Evolutionary conservation across 2,113 vertebrate genomes (phyloP), one percentile per base, ranked within the genome.

Genomic region (Sinocyclocheilus anophthalmus): DNA sequence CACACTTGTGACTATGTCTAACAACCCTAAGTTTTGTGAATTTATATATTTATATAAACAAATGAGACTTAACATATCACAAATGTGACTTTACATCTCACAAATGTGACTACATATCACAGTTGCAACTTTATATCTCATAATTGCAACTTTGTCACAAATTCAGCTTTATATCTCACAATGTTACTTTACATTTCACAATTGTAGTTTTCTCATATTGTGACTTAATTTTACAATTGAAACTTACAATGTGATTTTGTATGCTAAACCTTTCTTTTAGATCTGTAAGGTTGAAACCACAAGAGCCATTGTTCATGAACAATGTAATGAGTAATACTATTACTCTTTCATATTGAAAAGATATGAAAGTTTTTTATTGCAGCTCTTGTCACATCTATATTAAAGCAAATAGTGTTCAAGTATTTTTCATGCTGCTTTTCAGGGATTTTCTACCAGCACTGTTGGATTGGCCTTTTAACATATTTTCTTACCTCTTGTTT

Each of bases 341-440:
- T 87, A 83, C 30, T 63, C 48, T 50, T 72, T 73, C 76, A 37
- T 84, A 65, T 73, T 84, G 73, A 42, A 42, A 42, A 42, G 59
- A 70, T 88, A 42, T 76, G 82, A 24, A 50, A 84, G 83, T 82
- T 59, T 59, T 79, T 63, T 76, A 81, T 86, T 84, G 76, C 86
- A 69, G 81, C 76, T 86, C 78, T 48, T 81, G 80, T 86, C 73
- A 75, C 30, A 63, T 70, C 75, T 39, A 84, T 69, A 76, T 45
- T 53, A 24, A 63, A 86, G 8, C 70, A 84, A 65, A 57, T 61
- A 50, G 48, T 63, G 24, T 69, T 76, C 83, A 73, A 24, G 12
- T 24, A 42, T 81, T 67, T 20, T 82, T 69, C 42, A 50, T 48
- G 65, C 59, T 84, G 30, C 20, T 67, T 37, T 55, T 10, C 14